Percentiles rank a stretch among this genome's conserved stretches.
Evolutionary conservation across 1,140 invertebrate genomes (phyloP).

Genomic region (Carposina sasakii): DNA sequence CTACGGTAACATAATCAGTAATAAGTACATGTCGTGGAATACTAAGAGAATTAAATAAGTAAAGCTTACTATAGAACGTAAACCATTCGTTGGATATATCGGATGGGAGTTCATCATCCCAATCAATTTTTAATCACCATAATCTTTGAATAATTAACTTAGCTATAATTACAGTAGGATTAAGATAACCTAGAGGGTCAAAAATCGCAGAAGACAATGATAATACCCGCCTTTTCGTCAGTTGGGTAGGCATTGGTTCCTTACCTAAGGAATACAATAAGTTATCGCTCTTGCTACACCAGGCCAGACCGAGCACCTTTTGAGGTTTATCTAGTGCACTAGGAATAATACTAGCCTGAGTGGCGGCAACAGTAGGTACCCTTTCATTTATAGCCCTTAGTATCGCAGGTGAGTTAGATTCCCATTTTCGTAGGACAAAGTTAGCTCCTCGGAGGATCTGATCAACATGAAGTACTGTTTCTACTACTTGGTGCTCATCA

Average conservation of each 20-base stretch:
- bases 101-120: background rate
- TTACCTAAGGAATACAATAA: background rate
- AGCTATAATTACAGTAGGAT: background rate
- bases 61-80: background rate
- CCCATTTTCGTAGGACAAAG: conserved; percentile 9
- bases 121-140: background rate
- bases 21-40: background rate
- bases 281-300: background rate
- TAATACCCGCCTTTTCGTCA: background rate
- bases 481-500: background rate
- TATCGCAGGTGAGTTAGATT: no score
- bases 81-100: background rate
- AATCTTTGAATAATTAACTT: background rate
- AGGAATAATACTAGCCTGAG: background rate
- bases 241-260: background rate
- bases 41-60: background rate
- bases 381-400: no score
- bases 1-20: background rate
- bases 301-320: background rate
- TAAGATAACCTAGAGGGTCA: background rate
- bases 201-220: background rate
- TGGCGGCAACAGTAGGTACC: background rate
- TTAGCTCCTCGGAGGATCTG: background rate
- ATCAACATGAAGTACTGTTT: conserved; percentile 1
- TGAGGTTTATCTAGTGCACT: background rate